Conservation (phyloP, 2,113 vertebrate genomes). For the Myanophis thanlyinensis region DNA sequence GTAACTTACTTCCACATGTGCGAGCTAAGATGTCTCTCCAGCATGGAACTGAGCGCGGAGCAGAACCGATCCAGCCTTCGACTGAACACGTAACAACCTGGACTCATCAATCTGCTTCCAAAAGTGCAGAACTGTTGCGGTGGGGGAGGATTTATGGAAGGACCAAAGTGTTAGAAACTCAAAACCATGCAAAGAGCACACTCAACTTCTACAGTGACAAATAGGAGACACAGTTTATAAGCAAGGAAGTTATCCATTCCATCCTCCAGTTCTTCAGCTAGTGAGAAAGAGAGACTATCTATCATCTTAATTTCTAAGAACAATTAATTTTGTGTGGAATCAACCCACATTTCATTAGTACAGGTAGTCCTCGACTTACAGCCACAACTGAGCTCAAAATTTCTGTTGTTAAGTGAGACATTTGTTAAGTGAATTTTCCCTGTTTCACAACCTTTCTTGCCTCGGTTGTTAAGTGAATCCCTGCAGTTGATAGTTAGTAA, state of each 20-base stretch:
- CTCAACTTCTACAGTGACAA: not conserved
- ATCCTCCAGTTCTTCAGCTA: not conserved
- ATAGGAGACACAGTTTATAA: not conserved
- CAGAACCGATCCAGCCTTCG: constrained; percentile 86
- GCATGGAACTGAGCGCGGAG: constrained; percentile 87
- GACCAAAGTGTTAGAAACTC: not conserved
- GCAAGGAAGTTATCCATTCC: no score
- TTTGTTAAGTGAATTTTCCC: no score
- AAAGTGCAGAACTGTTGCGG: constrained; percentile 84
- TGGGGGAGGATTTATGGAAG: not conserved
- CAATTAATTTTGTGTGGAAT: not conserved
- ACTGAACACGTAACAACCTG: constrained; percentile 87
- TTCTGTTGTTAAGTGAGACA: no score
- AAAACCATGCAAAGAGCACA: not conserved
- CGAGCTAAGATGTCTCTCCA: constrained; percentile 86
- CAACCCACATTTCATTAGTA: not conserved
- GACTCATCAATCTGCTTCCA: constrained; percentile 83
- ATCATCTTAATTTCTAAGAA: not conserved
- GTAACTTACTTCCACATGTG: constrained; percentile 88
- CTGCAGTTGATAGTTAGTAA: no score
- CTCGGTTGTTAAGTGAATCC: no score
- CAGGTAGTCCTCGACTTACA: no score
- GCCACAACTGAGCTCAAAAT: no score
- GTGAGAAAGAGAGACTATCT: not conserved
- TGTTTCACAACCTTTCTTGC: no score